Conservation (phyloP, 2,113 vertebrate genomes). For the Zosterops lateralis region DNA sequence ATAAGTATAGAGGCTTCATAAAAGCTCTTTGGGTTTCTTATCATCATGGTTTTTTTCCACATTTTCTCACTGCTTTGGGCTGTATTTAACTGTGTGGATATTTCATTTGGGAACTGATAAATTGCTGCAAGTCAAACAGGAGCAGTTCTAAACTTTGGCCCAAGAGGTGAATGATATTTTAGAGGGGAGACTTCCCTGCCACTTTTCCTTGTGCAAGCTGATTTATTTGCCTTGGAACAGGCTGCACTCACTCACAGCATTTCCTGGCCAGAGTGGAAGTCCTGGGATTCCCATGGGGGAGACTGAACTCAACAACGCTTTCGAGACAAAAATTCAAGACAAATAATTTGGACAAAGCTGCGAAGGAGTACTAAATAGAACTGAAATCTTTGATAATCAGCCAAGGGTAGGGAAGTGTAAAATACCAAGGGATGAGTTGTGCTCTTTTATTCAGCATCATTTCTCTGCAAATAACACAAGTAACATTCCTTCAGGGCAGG, state of each 20-base stretch:
- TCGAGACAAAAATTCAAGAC: conserved; percentile 9
- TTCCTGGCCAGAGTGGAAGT: neutral
- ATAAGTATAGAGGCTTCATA: neutral
- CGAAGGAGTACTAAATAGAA: conserved; percentile 4
- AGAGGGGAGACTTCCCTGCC: neutral
- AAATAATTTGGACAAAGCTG: conserved; percentile 33
- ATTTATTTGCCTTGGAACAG: neutral
- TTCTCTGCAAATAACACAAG: conserved; percentile 33
- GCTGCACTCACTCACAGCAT: neutral
- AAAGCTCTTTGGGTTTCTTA: neutral
- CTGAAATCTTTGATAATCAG: conserved; percentile 26
- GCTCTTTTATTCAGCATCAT: conserved; percentile 27
- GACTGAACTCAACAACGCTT: neutral
- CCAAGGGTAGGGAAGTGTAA: conserved; percentile 24
- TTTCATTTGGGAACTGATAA: neutral
- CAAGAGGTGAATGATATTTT: neutral
- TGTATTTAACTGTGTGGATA: neutral
- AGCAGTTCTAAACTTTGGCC: neutral
- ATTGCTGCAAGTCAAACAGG: neutral
- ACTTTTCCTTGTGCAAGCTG: neutral
- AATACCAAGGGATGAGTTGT: neutral
- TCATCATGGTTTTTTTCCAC: neutral
- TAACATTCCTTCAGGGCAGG: conserved; percentile 25
- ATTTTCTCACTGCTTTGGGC: neutral
- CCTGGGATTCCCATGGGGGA: neutral